Base-by-base conservation (phyloP, 2,797 vertebrate species). In the Myotis findleyi region DNA sequence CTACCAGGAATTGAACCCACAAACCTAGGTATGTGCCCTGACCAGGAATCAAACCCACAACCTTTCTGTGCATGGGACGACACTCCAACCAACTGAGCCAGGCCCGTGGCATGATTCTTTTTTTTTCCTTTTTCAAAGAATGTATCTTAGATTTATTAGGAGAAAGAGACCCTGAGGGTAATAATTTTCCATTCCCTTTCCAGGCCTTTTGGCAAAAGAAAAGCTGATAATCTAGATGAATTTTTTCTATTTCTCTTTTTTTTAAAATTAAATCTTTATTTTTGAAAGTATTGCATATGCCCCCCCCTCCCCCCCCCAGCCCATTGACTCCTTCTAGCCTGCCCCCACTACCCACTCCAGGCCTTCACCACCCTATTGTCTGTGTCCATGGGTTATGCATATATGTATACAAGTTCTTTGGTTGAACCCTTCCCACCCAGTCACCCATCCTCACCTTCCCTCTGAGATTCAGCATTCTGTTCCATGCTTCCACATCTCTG, bases 141-240 rank as follows among this genome's bases (percentile, higher is more conserved):
- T 8, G 17, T 7, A 2, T 36, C 92, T 62, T 44, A 25, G 53
- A 38, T 79, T 44, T 49, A 30, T 16, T 5, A 44, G 25, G n/a
- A 62, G 44, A 13, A 41, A 62, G 55, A 86, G 49, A 81, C 10
- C 33, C 73, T 1, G 27, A 80, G 21, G 90, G 21, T 62, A 83
- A 1, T 44, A 17, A 21, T 66, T 69, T 79, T 30, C 33, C 38
- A 53, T 86, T 86, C 7, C 21, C 18, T 59, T 75, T 88, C 41
- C 51, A 93, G 77, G 44, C 25, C 36, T 76, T 79, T 77, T 59
- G 20, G 57, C 36, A 62, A 91, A 80, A 93, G 21, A 93, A 23
- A 93, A 90, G 20, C 62, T 62, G 20, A 71, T 55, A n/a, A 91
- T 66, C n/a, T 66, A 49, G 38, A 55, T 77, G 55, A 77, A 49